Conservation (phyloP, 2,797 vertebrate species). For the Enteromius mattozi region DNA sequence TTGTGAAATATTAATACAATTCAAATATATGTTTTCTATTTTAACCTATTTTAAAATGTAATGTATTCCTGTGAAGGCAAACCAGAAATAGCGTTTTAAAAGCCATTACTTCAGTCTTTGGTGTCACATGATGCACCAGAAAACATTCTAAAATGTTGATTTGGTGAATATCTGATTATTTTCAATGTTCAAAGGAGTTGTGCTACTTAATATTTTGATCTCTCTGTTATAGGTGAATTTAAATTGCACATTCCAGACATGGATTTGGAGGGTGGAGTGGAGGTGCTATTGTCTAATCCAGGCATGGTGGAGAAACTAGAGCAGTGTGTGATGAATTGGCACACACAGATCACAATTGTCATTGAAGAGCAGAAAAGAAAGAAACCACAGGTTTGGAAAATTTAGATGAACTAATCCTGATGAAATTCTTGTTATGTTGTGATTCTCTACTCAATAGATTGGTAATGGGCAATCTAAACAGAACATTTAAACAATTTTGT, state of each 20-base stretch:
- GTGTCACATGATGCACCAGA: not conserved
- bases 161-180: not conserved
- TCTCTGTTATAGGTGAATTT: constrained; percentile 75
- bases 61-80: not conserved
- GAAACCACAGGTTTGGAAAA: constrained; percentile 83
- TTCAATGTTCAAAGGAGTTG: not conserved
- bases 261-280: constrained; percentile 76
- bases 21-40: not conserved
- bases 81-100: not conserved
- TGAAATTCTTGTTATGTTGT: not conserved
- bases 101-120: not conserved
- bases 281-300: constrained; percentile 69
- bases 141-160: not conserved
- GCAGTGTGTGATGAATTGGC: constrained; percentile 86
- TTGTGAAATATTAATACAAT: not conserved
- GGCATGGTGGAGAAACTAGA: constrained; percentile 81
- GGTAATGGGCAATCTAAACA: not conserved
- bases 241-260: constrained; percentile 85
- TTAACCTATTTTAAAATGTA: not conserved
- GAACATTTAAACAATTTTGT: not conserved
- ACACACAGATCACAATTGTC: constrained; percentile 81
- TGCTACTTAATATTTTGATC: not conserved
- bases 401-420: not conserved
- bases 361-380: constrained; percentile 83
- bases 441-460: not conserved